phyloP scores from a whole-genome alignment of 2,888 invertebrate species.

The Tupiocoris notatus region DNA sequence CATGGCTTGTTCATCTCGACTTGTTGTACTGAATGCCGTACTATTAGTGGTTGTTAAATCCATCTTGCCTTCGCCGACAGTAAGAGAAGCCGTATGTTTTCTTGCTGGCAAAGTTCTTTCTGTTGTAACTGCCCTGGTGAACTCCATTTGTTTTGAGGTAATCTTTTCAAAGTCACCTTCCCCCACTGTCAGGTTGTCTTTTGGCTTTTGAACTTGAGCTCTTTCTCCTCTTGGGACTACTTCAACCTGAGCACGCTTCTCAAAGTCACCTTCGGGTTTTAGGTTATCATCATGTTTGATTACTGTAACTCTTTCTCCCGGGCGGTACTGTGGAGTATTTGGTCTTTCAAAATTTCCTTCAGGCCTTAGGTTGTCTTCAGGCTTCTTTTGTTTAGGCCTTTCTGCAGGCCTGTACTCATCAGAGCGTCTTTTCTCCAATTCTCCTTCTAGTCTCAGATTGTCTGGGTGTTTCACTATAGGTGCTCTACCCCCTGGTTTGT shows the following conservation, averaged over 20 bases:
- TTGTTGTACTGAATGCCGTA: slow-evolving; percentile 58
- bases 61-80: slow-evolving; percentile 58
- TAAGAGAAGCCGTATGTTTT: slow-evolving; percentile 58
- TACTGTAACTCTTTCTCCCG: slow-evolving; percentile 49
- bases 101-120: slow-evolving; percentile 56
- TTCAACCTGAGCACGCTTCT: slow-evolving; percentile 54
- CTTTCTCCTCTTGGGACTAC: slow-evolving; percentile 56
- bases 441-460: slow-evolving; percentile 52
- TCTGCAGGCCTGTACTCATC: slow-evolving; percentile 54
- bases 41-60: slow-evolving; percentile 59
- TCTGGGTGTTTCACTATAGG: slow-evolving; percentile 52
- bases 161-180: slow-evolving; percentile 55
- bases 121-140: slow-evolving; percentile 55
- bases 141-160: slow-evolving; percentile 55
- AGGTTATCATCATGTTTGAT: slow-evolving; percentile 55
- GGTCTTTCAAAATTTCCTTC: slow-evolving; percentile 54
- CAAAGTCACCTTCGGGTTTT: slow-evolving; percentile 60
- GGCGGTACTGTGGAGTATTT: background rate
- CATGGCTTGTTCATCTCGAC: slow-evolving; percentile 59
- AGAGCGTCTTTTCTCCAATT: slow-evolving; percentile 55
- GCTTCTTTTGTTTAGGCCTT: slow-evolving; percentile 55
- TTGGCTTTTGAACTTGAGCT: slow-evolving; percentile 56
- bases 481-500: slow-evolving; percentile 52
- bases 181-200: slow-evolving; percentile 51
- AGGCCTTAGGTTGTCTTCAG: slow-evolving; percentile 53